Percentiles rank a stretch among this genome's conserved stretches.
Evolutionary conservation across 2,113 vertebrate species (phyloP).

Genomic region (Equus quagga): DNA sequence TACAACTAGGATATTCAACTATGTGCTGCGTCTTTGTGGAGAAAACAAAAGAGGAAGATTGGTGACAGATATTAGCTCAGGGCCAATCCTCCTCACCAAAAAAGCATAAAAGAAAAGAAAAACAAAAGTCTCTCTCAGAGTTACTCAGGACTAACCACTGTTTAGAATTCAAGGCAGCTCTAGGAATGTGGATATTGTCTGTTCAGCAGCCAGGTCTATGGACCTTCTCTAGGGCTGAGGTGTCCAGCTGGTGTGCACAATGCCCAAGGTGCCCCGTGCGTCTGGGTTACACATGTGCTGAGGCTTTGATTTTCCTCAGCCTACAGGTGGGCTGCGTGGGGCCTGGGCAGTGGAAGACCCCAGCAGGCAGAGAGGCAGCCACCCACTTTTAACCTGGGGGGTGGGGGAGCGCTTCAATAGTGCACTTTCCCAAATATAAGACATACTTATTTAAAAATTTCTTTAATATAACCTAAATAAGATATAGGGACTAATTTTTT

Average conservation of each 20-base stretch:
- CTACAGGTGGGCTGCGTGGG: background rate
- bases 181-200: background rate
- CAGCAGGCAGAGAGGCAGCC: background rate
- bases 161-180: background rate
- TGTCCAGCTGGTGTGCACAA: background rate
- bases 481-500: background rate
- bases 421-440: background rate
- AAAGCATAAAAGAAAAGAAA: too few relatives aligned
- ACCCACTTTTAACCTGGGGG: background rate
- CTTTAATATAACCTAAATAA: conserved; percentile 36
- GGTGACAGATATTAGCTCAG: too few relatives aligned
- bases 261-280: fast-evolving
- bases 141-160: background rate
- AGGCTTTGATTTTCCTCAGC: background rate
- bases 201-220: background rate
- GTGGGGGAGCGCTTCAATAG: background rate
- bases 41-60: too few relatives aligned
- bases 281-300: background rate
- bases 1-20: too few relatives aligned
- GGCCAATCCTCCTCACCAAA: too few relatives aligned
- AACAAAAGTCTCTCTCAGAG: background rate
- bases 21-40: too few relatives aligned
- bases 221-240: background rate
- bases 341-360: background rate
- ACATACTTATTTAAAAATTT: background rate